Base-by-base conservation (phyloP, 2,113 vertebrate species). In the Muscicapa adusta region DNA sequence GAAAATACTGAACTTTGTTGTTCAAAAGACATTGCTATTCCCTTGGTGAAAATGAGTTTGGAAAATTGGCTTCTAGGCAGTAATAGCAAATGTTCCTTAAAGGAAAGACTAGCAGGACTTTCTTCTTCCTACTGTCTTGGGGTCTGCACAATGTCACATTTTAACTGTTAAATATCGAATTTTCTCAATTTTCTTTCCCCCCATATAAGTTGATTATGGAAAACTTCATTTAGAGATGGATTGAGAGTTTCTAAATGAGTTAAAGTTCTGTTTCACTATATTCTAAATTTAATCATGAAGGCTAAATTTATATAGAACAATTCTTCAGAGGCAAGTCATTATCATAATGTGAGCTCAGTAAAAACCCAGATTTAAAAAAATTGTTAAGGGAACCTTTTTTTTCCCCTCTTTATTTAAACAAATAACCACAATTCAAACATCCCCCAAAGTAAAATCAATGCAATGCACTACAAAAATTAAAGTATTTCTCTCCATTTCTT, bases 151-250 rank as follows among this genome's bases (percentile, higher is more conserved):
- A 58, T 70, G 60, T 62, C 85, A 83, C 34, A 58, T 83, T 91
- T 92, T 61, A 94, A 89, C 67, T 26, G 24, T 36, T 83, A 85
- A 85, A 88, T 68, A 88, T 58, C 83, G 42, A 54, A 85, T 95
- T 96, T 85, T 71, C 66, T 50, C 66, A 40, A 86, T 85, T 73
- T 63, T 51, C n/a, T 20, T 48, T 10, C 10, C 19, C 43, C 18
- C n/a, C 43, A 54, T 28, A 12, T 54, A 87, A 96, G 12, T 47
- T 89, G 78, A 85, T 95, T 94, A 91, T 12, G 28, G 67, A 88
- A 92, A 96, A 89, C 43, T 85, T 93, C 81, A 93, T 93, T 96
- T 93, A 71, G 51, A 62, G 78, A 88, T 83, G 63, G 70, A 94
- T 40, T 74, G 85, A 88, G 87, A 80, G 78, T 89, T 93, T 87